These are phyloP conservation scores for Oncorhynchus mykiss DNA, from an alignment of 2,113 vertebrate species.

Conservation along the genomic window DNA sequence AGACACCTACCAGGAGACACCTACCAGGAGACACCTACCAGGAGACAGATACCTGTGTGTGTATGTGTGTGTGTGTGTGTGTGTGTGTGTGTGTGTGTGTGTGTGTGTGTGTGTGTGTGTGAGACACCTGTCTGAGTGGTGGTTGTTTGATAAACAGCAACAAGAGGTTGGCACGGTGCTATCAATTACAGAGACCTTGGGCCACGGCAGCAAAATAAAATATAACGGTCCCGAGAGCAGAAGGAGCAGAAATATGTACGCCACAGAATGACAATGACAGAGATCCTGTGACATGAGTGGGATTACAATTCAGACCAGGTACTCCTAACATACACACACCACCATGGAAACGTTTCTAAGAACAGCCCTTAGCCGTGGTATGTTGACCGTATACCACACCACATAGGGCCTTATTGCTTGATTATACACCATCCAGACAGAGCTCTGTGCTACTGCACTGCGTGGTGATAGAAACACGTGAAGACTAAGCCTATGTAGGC, in stretches of 20 bases:
- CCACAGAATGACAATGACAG: conserved; percentile 57
- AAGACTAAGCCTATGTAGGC: not conserved
- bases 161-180: conserved; percentile 46
- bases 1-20: too few species aligned
- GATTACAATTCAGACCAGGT: not conserved
- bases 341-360: too few species aligned
- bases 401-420: too few species aligned
- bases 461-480: not conserved
- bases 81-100: too few species aligned
- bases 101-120: too few species aligned
- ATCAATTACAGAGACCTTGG: conserved; percentile 70
- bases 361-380: too few species aligned
- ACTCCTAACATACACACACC: not conserved
- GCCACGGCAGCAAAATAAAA: conserved; percentile 67
- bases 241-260: conserved; percentile 65
- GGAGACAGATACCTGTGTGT: too few species aligned
- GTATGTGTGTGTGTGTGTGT: too few species aligned
- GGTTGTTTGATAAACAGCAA: conserved; percentile 59
- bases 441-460: not conserved
- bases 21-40: too few species aligned
- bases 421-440: not conserved
- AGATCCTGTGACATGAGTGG: conserved; percentile 45
- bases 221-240: conserved; percentile 63
- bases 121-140: conserved; percentile 40
- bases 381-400: too few species aligned